These are phyloP conservation scores for Pipistrellus pipistrellus DNA, from an alignment of 2,797 vertebrate species.

Conservation along the genomic window DNA sequence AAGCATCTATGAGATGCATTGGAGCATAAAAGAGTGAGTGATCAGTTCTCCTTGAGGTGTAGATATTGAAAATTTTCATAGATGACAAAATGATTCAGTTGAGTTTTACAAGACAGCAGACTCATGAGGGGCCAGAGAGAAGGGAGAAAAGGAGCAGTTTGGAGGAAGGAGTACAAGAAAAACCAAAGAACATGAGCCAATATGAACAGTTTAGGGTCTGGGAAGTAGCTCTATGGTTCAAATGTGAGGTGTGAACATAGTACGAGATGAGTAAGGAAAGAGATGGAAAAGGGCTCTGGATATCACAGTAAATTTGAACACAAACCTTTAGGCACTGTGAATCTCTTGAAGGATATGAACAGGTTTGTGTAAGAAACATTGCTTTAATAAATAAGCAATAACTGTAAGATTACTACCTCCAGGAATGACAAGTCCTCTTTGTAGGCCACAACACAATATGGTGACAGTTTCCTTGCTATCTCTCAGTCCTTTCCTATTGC, in stretches of 20 bases:
- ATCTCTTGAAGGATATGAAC: neutral
- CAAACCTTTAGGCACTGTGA: neutral
- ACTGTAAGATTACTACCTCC: neutral
- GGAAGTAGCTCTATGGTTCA: neutral
- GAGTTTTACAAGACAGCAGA: neutral
- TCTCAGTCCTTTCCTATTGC: neutral
- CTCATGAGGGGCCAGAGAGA: neutral
- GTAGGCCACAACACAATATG: neutral
- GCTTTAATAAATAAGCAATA: conserved; percentile 19
- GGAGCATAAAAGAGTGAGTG: neutral
- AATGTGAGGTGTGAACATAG: neutral
- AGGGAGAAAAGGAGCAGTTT: neutral
- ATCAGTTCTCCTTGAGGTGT: neutral
- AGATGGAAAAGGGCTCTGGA: neutral
- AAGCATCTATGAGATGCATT: neutral
- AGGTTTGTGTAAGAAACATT: neutral
- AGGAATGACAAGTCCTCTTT: neutral
- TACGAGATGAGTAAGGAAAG: neutral
- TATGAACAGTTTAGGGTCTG: neutral
- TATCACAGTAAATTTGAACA: neutral
- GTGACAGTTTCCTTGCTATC: neutral
- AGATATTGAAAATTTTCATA: neutral
- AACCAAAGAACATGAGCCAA: accelerated
- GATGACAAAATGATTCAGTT: neutral
- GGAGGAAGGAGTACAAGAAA: neutral